Conservation (phyloP, 2,888 invertebrate genomes). For the Lydus trimaculatus region DNA sequence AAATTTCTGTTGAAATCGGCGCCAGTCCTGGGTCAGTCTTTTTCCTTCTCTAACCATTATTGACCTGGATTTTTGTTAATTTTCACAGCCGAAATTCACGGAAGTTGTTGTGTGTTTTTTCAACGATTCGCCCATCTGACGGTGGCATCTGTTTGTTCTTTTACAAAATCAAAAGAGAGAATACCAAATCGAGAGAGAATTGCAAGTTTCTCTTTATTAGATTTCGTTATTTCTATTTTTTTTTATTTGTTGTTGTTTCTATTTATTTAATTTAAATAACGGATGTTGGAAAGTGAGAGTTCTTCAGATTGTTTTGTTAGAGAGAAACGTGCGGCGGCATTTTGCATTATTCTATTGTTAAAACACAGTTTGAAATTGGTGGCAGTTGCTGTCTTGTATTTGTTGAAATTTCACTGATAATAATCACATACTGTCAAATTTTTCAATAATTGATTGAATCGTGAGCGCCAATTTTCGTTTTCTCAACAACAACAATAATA, state of each 20-base stretch:
- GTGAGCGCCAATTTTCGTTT: not conserved
- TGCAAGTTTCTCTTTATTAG: slow-evolving; percentile 4
- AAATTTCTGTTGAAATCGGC: too few relatives aligned
- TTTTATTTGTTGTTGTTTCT: not conserved
- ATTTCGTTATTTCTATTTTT: not conserved
- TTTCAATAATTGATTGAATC: not conserved
- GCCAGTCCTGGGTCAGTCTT: not conserved
- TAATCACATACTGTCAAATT: not conserved
- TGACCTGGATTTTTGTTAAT: not conserved
- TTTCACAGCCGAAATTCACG: not conserved
- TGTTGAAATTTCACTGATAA: not conserved
- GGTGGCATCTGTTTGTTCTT: not conserved
- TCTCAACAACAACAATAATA: too few relatives aligned
- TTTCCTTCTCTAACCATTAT: not conserved
- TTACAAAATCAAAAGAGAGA: not conserved
- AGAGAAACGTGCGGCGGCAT: not conserved
- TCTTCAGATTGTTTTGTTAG: not conserved
- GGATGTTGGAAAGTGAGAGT: slow-evolving; percentile 6
- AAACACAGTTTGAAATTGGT: not conserved
- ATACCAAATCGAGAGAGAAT: not conserved
- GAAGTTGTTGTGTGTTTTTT: not conserved
- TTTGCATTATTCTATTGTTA: not conserved
- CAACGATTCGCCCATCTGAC: too few relatives aligned
- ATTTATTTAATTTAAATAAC: slow-evolving; percentile 6
- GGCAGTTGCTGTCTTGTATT: not conserved